Base-by-base conservation (phyloP, 2,113 vertebrate genomes). In the Pachypanchax playfairii region DNA sequence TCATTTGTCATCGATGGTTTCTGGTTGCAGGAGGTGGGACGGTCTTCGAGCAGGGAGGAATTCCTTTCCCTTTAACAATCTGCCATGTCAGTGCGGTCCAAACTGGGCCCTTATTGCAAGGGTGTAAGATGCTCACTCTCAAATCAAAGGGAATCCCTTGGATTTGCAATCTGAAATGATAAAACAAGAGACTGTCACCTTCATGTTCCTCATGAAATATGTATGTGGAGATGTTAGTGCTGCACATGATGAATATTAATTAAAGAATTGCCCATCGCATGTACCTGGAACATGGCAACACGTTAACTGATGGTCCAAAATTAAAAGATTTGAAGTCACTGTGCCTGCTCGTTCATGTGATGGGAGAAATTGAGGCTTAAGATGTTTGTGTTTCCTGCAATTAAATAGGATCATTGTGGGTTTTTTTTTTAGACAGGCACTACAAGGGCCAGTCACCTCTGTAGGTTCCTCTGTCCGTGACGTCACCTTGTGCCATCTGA, bases 1-100 rank as follows among this genome's bases (percentile, higher is more conserved):
- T 56, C 31, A 2, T 78, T 80, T 75, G 61, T 82, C 77, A 82
- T 65, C 20, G 11, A 42, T 58, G 65, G 83, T 82, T 80, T 88
- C 58, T 83, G 74, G 71, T 82, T 76, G 59, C 73, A 81, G 82
- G 84, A 70, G 77, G 65, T 73, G 76, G 61, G 75, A 57, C 75
- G 77, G 59, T 82, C 65, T 59, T 33, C 57, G 42, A 41, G 59
- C 66, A 69, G 63, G 65, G 62, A 82, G 73, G 81, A 75, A 80
- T 80, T 85, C 77, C 78, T 80, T 82, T 83, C 75, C 72, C 81
- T 88, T 83, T 79, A 69, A 80, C 83, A 80, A 73, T 79, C 69
- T 88, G 84, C 82, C 72, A 50, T 85, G 87, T 85, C 84, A 86
- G 83, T 82, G 76, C 57, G 38, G 73, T 70, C 77, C 70, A 78